Evolutionary conservation across 2,888 invertebrate genomes (phyloP).

Genomic region (Drosophila planitibia): DNA sequence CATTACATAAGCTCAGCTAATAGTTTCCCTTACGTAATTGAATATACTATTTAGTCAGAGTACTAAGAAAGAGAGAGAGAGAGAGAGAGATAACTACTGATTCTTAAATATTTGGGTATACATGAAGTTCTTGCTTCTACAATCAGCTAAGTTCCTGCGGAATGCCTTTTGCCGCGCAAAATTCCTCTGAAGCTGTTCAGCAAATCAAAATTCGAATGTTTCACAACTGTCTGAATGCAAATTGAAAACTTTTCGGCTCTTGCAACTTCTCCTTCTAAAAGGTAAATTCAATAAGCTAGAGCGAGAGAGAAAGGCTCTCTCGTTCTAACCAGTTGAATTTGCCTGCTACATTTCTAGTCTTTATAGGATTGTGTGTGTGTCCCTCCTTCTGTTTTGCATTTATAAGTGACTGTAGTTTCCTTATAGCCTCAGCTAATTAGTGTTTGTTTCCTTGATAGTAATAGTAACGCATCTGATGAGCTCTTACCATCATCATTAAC

Average conservation of each 20-base stretch:
- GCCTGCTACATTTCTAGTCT: not conserved
- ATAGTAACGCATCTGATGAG: not conserved
- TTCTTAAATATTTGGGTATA: not conserved
- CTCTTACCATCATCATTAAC: not conserved
- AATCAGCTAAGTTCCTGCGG: not conserved
- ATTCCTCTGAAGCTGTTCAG: not conserved
- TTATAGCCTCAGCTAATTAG: slow-evolving; percentile 15
- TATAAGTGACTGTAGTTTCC: not conserved
- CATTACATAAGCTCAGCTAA: not conserved
- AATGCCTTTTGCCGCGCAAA: not conserved
- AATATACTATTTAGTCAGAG: not conserved
- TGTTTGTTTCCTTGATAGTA: not conserved
- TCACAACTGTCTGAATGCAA: not conserved
- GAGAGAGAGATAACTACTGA: not conserved
- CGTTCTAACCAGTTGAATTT: not conserved
- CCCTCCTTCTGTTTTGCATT: not conserved
- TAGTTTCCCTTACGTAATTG: not conserved
- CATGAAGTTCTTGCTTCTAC: not conserved
- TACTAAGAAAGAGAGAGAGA: not conserved
- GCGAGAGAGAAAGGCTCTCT: not conserved
- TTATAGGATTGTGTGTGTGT: not conserved
- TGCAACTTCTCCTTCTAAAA: not conserved
- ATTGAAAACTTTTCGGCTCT: not conserved
- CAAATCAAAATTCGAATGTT: not conserved
- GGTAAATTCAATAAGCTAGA: not conserved